Evolutionary conservation across 2,797 vertebrate species (phyloP).

Genomic region (Threskiornis aethiopicus): DNA sequence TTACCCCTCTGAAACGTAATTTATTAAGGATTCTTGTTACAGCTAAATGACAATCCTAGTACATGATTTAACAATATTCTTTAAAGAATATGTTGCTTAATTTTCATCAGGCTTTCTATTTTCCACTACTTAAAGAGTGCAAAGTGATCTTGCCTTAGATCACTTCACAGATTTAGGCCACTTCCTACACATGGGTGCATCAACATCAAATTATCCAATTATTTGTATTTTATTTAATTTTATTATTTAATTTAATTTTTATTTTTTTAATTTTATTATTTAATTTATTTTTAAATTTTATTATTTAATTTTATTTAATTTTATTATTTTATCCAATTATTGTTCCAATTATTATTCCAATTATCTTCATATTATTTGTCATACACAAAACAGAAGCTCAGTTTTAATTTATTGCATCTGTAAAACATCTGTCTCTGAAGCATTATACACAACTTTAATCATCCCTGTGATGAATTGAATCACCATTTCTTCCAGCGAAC

Average conservation of each 20-base stretch:
- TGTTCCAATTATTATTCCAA: not conserved
- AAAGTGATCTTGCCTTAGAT: not conserved
- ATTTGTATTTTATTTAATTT: too few relatives aligned
- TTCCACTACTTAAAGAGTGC: not conserved
- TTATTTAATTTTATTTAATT: too few relatives aligned
- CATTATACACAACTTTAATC: not conserved
- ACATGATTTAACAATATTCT: not conserved
- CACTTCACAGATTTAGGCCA: not conserved
- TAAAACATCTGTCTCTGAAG: not conserved
- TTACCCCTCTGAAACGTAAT: not conserved
- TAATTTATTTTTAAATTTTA: too few relatives aligned
- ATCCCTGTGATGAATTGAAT: not conserved
- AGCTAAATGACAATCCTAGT: not conserved
- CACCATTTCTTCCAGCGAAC: not conserved
- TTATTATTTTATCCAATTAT: too few relatives aligned
- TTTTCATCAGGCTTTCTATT: not conserved
- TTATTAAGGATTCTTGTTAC: not conserved
- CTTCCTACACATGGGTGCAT: not conserved
- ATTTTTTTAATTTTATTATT: too few relatives aligned
- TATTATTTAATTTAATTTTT: too few relatives aligned
- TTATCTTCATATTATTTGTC: not conserved
- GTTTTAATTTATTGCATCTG: not conserved
- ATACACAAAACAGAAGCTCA: not conserved
- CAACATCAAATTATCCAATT: not conserved
- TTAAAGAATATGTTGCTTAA: not conserved